Evolutionary conservation across 2,888 invertebrate species (phyloP).

Genomic region (Encarsia formosa): DNA sequence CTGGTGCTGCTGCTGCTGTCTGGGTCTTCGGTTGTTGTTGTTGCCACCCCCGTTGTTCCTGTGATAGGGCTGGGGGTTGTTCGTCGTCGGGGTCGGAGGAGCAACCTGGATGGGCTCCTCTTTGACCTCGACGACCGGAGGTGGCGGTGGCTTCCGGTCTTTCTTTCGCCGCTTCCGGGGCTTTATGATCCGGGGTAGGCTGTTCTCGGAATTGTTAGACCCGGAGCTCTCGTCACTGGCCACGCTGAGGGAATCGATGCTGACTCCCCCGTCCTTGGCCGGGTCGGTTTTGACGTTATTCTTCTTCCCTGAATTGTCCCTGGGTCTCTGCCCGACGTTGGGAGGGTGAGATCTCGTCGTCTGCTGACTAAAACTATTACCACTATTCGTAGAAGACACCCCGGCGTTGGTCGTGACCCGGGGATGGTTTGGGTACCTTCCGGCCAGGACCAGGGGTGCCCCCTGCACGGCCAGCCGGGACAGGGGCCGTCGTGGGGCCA

Average conservation of each 20-base stretch:
- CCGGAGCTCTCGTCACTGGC: conserved; percentile 76
- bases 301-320: conserved; percentile 28
- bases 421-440: conserved; percentile 58
- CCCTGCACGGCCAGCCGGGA: conserved; percentile 78
- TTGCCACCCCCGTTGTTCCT: too few relatives aligned
- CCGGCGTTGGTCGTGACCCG: conserved; percentile 50
- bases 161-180: conserved; percentile 86
- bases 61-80: conserved; percentile 1
- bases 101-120: conserved; percentile 32
- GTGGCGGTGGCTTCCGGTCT: conserved; percentile 68
- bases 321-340: conserved; percentile 23
- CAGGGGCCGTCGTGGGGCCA: conserved; percentile 62
- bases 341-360: conserved; percentile 1
- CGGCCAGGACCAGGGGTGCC: conserved; percentile 74
- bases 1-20: conserved; percentile 25
- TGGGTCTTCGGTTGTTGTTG: conserved; percentile 7
- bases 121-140: conserved; percentile 31
- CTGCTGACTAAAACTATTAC: conserved; percentile 28
- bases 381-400: conserved; percentile 32
- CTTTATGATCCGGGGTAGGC: conserved; percentile 83
- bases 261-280: conserved; percentile 48
- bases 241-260: conserved; percentile 68
- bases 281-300: conserved; percentile 32
- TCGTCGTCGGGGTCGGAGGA: conserved; percentile 8
- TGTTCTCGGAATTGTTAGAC: conserved; percentile 64